A percentile compares a stretch with the other conserved stretches of the same genome.
These are phyloP conservation scores for Noctua pronuba DNA, from an alignment of 2,888 invertebrate genomes.

Conservation along the genomic window DNA sequence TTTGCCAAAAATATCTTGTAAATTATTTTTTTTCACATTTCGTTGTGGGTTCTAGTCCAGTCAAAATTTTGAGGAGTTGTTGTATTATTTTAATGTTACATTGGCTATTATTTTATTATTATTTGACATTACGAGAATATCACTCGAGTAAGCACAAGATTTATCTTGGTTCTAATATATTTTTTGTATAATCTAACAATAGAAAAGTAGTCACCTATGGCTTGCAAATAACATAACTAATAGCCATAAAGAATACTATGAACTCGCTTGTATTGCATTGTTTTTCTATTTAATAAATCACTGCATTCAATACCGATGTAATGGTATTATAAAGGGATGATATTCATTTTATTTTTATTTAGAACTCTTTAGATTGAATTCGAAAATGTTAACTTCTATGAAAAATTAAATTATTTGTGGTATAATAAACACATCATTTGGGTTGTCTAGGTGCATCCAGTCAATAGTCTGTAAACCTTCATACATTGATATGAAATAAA, in stretches of 20 bases:
- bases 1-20: constrained; percentile 79
- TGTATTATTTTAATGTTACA: constrained; percentile 81
- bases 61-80: constrained; percentile 83
- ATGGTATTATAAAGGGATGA: constrained; percentile 63
- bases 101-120: constrained; percentile 78
- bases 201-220: constrained; percentile 86
- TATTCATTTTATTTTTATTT: constrained; percentile 60
- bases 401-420: constrained; percentile 51
- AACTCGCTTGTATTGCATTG: constrained; percentile 89
- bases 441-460: constrained; percentile 74
- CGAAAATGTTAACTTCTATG: constrained; percentile 34
- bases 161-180: constrained; percentile 84
- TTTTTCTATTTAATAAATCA: constrained; percentile 81
- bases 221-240: constrained; percentile 90
- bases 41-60: constrained; percentile 89
- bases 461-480: constrained; percentile 83
- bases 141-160: constrained; percentile 78
- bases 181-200: constrained; percentile 88
- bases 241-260: constrained; percentile 87
- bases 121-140: constrained; percentile 77
- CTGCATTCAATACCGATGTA: constrained; percentile 65
- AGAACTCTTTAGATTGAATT: constrained; percentile 49
- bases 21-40: constrained; percentile 77
- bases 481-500: constrained; percentile 85
- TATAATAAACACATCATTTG: constrained; percentile 67